Evolutionary conservation across 2,797 vertebrate genomes (phyloP).

Genomic region (Choloepus didactylus): DNA sequence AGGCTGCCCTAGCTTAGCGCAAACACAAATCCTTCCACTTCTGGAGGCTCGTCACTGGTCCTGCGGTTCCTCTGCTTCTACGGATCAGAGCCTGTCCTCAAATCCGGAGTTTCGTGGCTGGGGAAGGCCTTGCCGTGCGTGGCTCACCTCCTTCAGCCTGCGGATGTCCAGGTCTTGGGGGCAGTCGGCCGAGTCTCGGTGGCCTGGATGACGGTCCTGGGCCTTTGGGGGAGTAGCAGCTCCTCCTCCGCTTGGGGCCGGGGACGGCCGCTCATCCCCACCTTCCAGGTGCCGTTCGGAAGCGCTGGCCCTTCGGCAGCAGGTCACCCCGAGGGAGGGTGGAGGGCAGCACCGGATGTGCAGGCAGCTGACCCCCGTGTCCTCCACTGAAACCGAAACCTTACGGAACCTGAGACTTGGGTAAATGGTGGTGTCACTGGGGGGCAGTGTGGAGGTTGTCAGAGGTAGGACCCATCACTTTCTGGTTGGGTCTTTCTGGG

Average conservation of each 20-base stretch:
- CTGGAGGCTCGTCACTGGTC: not conserved
- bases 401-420: not conserved
- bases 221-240: not conserved
- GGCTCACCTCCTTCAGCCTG: not conserved
- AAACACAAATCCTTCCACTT: not conserved
- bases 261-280: not conserved
- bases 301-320: not conserved
- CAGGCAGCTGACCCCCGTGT: not conserved
- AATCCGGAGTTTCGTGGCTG: not conserved
- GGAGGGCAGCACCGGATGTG: too few species aligned
- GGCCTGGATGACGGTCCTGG: not conserved
- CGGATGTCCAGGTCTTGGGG: not conserved
- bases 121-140: not conserved
- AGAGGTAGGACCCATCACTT: not conserved
- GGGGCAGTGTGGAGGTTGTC: not conserved
- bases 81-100: not conserved
- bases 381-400: not conserved
- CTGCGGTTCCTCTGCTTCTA: not conserved
- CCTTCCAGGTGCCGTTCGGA: not conserved
- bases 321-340: not conserved
- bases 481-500: not conserved
- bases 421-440: fast-evolving
- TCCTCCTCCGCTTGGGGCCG: not conserved
- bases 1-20: not conserved
- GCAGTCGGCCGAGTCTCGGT: not conserved